These are phyloP conservation scores for Acronicta leporina DNA, from an alignment of 2,888 invertebrate genomes.

Conservation along the genomic window DNA sequence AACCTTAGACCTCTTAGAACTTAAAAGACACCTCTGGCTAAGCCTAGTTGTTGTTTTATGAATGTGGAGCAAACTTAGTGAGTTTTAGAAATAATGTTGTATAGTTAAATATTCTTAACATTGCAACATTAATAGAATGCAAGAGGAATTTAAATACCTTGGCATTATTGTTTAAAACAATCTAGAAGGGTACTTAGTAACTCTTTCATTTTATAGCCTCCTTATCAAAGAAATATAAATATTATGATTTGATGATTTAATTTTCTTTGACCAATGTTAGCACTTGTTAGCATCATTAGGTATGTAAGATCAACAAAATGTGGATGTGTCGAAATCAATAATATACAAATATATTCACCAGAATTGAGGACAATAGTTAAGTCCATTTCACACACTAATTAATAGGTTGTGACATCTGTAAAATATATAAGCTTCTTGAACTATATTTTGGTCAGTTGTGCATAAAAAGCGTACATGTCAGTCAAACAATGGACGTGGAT, in stretches of 20 bases:
- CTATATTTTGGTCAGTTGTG: constrained; percentile 53
- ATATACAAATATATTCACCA: constrained; percentile 10
- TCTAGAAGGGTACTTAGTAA: constrained; percentile 8
- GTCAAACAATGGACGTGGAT: constrained; percentile 60
- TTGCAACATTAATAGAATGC: not conserved
- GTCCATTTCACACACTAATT: constrained; percentile 18
- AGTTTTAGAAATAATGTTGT: no score
- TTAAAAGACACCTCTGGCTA: no score
- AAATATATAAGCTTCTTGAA: constrained; percentile 37
- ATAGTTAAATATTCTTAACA: not conserved
- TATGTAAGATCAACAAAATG: constrained; percentile 30
- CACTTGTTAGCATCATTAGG: constrained; percentile 30
- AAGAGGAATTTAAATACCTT: not conserved
- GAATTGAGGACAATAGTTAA: constrained; percentile 10
- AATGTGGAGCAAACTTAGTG: no score
- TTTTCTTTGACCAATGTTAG: constrained; percentile 24
- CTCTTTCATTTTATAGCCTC: constrained; percentile 33
- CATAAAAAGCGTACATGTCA: constrained; percentile 60
- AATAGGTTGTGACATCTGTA: constrained; percentile 42
- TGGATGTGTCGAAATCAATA: constrained; percentile 9
- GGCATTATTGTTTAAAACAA: constrained; percentile 1
- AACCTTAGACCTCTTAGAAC: not conserved
- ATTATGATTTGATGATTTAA: constrained; percentile 17
- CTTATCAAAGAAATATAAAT: constrained; percentile 36
- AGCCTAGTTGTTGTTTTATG: no score